Base-by-base conservation (phyloP, 2,888 invertebrate genomes). In the Ochropacha duplaris region DNA sequence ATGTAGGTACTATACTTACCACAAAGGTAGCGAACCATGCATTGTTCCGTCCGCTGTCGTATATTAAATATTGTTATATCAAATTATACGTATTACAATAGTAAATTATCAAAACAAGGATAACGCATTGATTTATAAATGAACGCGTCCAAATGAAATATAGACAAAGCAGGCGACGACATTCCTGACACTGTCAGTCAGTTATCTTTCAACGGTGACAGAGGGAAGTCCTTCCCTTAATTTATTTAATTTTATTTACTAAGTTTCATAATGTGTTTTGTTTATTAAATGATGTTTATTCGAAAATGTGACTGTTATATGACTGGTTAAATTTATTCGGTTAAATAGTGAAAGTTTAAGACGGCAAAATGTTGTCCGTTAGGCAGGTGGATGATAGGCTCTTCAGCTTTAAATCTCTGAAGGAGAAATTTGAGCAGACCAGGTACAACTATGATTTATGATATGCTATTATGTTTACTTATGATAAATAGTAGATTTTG, bases 391-490 rank as follows among this genome's bases (percentile, higher is more conserved):
- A 88, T 9, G 88, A 88, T 39, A 79, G 92, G 57, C 84, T 88
- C 54, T 92, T 75, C 66, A 90, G 79, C 69, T 92, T 92, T 66
- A 84, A 89, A 59, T 84, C 81, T 60, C 68, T 92, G 28, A 92
- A 88, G 72, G 88, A 91, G 55, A 84, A 86, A 69, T 92, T 92
- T 76, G 92, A 92, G 68, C 60, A 79, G 61, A 62, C 79, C 59
- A 92, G 92, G 91, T 92, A 90, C 16, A 11, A 8, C 12, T 1
- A 9, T 1, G 26, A 4, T 16, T 24, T n/a, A 24, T 12, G 1
- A 28, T n/a, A 28, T 28, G 4, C 9, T 5, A 16, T 14, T 36
- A 14, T 14, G 36, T 12, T 36, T 1, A 14, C 36, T 9, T 5
- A 11, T 5, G 31, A 5, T n/a, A n/a, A 36, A 36, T 36, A 36